Base-by-base conservation (phyloP, 1,140 invertebrate genomes). In the Leptinotarsa undecemlineata region DNA sequence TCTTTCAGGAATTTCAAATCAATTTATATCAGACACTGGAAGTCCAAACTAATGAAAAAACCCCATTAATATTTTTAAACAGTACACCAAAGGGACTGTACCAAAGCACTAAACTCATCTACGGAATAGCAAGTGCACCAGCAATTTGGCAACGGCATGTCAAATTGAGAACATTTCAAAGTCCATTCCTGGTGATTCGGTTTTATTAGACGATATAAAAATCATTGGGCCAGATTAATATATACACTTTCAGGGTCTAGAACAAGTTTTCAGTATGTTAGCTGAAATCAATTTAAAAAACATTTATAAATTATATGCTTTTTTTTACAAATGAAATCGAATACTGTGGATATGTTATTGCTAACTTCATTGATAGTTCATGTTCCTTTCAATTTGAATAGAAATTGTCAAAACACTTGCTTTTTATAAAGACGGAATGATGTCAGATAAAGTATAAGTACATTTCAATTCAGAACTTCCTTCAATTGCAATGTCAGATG, bases 361-460 rank as follows among this genome's bases (percentile, higher is more conserved):
- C 74, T 63, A 76, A 33, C 26, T 33, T 33, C 15, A 61, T 4
- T 83, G 19, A 72, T 80, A 66, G 75, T 85, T 15, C 76, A 84
- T 73, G 87, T 87, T 76, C 66, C 76, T 15, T 80, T 88, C 11
- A 75, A 79, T 21, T 84, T 76, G 79, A 75, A 51, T 21, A 23
- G 76, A 71, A 67, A 76, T 8, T 81, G 79, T 64, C 48, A 77
- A 33, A 71, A 73, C 63, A 77, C 78, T 14, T 71, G 33, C 77
- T 61, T 77, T 61, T 33, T 57, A 72, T 81, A 13, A 84, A 84
- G 73, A 60, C 80, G 17, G 73, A 81, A 75, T 85, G 60, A 72
- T 74, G 23, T 82, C 80, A 20, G 79, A 79, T 23, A n/a, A 51
- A 13, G 74, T 80, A 20, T 74, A 82, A 23, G 71, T 63, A 1